Conservation (phyloP, 2,888 invertebrate genomes). For the Margaritifera margaritifera region DNA sequence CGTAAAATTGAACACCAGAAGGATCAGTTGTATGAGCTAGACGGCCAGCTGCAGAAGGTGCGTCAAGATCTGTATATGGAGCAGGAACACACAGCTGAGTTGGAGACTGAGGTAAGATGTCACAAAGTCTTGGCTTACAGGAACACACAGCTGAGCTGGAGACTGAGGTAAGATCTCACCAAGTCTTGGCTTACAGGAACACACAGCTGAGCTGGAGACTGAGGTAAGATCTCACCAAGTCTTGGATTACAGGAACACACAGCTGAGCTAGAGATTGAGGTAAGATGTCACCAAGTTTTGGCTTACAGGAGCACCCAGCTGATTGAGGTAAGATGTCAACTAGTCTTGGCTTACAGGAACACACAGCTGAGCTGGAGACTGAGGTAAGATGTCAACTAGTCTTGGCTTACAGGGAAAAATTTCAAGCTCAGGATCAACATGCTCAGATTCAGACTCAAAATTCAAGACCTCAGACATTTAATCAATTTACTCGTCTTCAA, state of each 20-base stretch:
- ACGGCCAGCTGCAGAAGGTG: conserved; percentile 51
- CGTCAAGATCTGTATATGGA: conserved; percentile 53
- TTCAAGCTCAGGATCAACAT: too few relatives aligned
- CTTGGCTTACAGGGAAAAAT: too few relatives aligned
- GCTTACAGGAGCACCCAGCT: not conserved
- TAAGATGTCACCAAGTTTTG: conserved; percentile 8
- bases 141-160: too few relatives aligned
- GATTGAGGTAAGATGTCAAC: too few relatives aligned
- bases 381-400: conserved; percentile 15
- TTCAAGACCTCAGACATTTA: too few relatives aligned
- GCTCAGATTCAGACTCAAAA: too few relatives aligned
- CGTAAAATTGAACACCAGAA: conserved; percentile 41
- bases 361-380: conserved; percentile 34
- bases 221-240: conserved; percentile 15
- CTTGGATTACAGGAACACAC: too few relatives aligned
- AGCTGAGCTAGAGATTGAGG: conserved; percentile 38
- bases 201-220: conserved; percentile 33
- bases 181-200: conserved; percentile 32
- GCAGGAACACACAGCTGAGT: conserved; percentile 43
- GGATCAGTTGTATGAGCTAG: conserved; percentile 49
- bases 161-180: too few relatives aligned
- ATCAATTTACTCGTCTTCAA: too few relatives aligned
- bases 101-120: too few relatives aligned
- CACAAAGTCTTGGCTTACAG: not conserved
- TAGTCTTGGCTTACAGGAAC: conserved; percentile 30